Evolutionary conservation across 2,888 invertebrate genomes (phyloP), one percentile per base, ranked within the genome.

Genomic region (Orchestes rusci): DNA sequence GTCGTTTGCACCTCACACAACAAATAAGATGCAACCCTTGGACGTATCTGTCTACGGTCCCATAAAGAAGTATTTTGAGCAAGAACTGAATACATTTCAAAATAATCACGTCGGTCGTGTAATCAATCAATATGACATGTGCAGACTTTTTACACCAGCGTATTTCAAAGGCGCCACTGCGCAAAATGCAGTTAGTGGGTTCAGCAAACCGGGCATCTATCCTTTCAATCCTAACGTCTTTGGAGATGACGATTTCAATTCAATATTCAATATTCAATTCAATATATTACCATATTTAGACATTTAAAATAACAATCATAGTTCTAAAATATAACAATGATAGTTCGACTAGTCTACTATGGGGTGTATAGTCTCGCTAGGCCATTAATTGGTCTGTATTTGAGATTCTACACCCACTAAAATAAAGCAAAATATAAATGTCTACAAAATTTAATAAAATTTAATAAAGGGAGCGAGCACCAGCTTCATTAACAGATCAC

Each of bases 61-160:
- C 17, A 12, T 41, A 33, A 41, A 39, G 13, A 39, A 31, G 16
- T 39, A 30, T 29, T 39, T 39, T 28, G 41, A 41, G 33, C 33
- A 33, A 17, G 33, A 33, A 34, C 18, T 34, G 2, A 34, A 33
- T 23, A 19, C 13, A 20, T 41, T 41, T 34, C 41, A 33, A 34
- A 33, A 34, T 23, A 18, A 33, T 20, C 34, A 41, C 19, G 20
- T 33, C 16, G 39, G 39, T 4, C 29, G 27, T 12, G 12, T 16
- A 10, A 33, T 33, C 17, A 34, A 33, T 28, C 31, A 39, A 16
- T 39, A 18, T 12, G 29, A 38, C 28, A 3, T 19, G 20, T 2
- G 13, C 12, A 18, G 30, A 12, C 16, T 19, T 3, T 16, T 41
- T 41, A 4, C 33, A 13, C 19, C 13, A n/a, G 20, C 34, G 2